phyloP scores from a whole-genome alignment of 2,888 invertebrate species.

The Pemphredon lugubris region DNA sequence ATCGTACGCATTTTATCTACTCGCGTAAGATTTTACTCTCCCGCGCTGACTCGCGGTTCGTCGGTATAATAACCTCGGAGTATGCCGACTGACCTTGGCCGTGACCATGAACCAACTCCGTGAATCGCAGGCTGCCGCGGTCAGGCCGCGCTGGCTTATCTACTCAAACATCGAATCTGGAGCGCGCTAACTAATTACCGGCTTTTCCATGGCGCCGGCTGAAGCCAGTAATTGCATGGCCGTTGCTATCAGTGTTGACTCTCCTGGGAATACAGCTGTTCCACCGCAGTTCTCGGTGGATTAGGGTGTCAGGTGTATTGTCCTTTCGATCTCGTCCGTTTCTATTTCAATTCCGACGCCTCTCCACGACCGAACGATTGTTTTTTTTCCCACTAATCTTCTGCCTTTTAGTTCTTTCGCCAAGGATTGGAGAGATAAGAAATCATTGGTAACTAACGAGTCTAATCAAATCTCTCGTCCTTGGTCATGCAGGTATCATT shows the following conservation, averaged over 20 bases:
- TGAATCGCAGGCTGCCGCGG: conserved; percentile 56
- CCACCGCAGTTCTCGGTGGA: conserved; percentile 29
- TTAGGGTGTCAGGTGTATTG: conserved; percentile 42
- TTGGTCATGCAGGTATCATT: too few relatives aligned
- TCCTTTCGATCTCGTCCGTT: conserved; percentile 10
- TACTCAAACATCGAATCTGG: conserved; percentile 68
- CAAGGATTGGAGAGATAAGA: too few relatives aligned
- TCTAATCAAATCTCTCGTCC: too few relatives aligned
- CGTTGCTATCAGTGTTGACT: conserved; percentile 63
- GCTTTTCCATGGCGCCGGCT: conserved; percentile 64
- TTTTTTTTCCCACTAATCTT: too few relatives aligned
- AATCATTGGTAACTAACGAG: too few relatives aligned
- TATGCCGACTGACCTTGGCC: conserved; percentile 57
- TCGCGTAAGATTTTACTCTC: too few relatives aligned
- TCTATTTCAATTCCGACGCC: too few relatives aligned
- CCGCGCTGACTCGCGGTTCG: background rate
- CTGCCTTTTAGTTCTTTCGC: too few relatives aligned
- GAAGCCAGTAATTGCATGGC: conserved; percentile 62
- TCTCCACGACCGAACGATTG: too few relatives aligned
- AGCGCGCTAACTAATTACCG: conserved; percentile 69
- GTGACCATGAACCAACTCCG: conserved; percentile 59
- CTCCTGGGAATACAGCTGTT: conserved; percentile 61
- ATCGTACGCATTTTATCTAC: too few relatives aligned
- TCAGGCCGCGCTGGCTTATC: conserved; percentile 63
- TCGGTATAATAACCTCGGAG: background rate